Conservation (phyloP, 2,888 invertebrate genomes). For the Alloplasta piceator region DNA sequence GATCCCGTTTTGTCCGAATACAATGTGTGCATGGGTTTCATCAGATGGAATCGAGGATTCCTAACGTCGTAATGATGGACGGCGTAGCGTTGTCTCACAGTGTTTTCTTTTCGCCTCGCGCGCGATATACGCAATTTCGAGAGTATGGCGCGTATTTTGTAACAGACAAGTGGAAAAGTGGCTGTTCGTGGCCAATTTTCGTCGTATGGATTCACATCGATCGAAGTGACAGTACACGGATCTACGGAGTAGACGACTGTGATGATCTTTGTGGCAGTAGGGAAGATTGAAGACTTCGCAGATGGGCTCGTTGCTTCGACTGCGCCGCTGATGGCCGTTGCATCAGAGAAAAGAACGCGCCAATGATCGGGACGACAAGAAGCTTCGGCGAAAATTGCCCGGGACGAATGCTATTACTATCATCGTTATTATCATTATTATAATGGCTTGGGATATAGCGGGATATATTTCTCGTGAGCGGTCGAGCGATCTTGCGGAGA, state of each 20-base stretch:
- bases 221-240: background rate
- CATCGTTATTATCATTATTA: slow-evolving; percentile 68
- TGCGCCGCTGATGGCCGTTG: slow-evolving; percentile 1
- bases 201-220: background rate
- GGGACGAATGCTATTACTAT: slow-evolving; percentile 68
- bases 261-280: background rate
- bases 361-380: slow-evolving; percentile 57
- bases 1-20: slow-evolving; percentile 17
- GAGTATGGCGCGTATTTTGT: background rate
- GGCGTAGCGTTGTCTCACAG: background rate
- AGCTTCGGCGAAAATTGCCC: slow-evolving; percentile 67
- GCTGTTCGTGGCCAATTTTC: slow-evolving; percentile 12
- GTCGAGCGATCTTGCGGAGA: slow-evolving; percentile 42
- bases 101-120: background rate
- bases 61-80: slow-evolving; percentile 18
- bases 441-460: slow-evolving; percentile 64
- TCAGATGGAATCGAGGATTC: slow-evolving; percentile 1
- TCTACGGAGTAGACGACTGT: slow-evolving; percentile 1
- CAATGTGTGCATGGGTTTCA: background rate
- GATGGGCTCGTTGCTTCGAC: background rate
- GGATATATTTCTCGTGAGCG: slow-evolving; percentile 59
- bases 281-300: background rate
- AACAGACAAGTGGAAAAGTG: slow-evolving; percentile 19
- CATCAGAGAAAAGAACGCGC: slow-evolving; percentile 4
- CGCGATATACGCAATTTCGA: background rate